A percentile compares a stretch with the other conserved stretches of the same genome.
phyloP scores from a whole-genome alignment of 2,113 vertebrate species.

The Chloroceryle aenea region DNA sequence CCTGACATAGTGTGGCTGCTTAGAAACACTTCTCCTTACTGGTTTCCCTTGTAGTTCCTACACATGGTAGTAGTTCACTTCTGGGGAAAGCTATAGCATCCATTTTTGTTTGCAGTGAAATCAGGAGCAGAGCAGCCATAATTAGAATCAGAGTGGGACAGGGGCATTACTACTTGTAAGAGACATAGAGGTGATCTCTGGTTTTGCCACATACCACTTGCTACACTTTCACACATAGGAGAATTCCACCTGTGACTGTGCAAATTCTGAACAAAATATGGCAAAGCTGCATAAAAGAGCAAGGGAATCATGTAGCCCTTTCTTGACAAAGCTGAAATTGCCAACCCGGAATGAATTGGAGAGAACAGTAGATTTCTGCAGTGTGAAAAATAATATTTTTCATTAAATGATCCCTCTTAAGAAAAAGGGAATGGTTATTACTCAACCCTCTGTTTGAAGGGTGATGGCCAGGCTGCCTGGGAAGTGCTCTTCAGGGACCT shows the following conservation, averaged over 20 bases:
- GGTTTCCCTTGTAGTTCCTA: neutral
- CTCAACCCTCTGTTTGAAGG: neutral
- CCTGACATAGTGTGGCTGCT: fast-evolving
- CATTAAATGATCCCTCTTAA: neutral
- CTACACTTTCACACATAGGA: neutral
- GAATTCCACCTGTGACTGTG: neutral
- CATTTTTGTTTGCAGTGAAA: neutral
- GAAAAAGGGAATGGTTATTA: neutral
- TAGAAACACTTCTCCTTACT: neutral
- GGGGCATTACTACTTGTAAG: neutral
- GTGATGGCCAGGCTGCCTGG: neutral
- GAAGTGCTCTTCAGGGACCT: neutral
- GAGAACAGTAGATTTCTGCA: neutral
- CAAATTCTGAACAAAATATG: neutral
- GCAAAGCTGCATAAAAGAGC: neutral
- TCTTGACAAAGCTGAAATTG: neutral
- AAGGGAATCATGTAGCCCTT: neutral
- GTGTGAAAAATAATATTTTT: neutral
- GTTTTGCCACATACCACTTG: neutral
- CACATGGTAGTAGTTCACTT: neutral
- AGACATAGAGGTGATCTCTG: neutral
- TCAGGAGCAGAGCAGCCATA: neutral
- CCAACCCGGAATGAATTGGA: neutral
- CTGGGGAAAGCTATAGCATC: neutral
- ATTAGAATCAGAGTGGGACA: neutral